Evolutionary conservation across 2,888 invertebrate genomes (phyloP).

Genomic region (Muschampia plurimacula): DNA sequence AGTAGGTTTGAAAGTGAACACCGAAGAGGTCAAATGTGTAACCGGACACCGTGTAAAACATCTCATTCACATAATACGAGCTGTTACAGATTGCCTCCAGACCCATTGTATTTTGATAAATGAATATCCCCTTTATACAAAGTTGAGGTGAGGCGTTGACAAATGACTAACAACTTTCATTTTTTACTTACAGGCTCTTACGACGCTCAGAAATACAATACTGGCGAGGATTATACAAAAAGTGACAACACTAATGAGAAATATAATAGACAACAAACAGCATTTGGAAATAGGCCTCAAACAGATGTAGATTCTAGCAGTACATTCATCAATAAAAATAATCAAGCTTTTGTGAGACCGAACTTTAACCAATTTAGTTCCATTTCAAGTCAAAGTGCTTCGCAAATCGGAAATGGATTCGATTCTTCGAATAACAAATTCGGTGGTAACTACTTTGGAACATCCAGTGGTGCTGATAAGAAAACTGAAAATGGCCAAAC

Average conservation of each 20-base stretch:
- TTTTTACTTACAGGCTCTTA: slow-evolving; percentile 83
- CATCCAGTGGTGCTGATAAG: slow-evolving; percentile 45
- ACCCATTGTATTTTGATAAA: slow-evolving; percentile 71
- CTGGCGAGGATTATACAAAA: slow-evolving; percentile 68
- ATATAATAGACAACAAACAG: slow-evolving; percentile 63
- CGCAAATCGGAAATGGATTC: not conserved
- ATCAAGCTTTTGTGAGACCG: slow-evolving; percentile 54
- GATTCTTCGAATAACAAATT: slow-evolving; percentile 19
- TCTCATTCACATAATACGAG: slow-evolving; percentile 29
- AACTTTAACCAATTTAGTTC: slow-evolving; percentile 43
- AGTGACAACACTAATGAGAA: slow-evolving; percentile 56
- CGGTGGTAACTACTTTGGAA: slow-evolving; percentile 38
- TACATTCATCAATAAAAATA: slow-evolving; percentile 62
- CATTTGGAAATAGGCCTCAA: slow-evolving; percentile 59
- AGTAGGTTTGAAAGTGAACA: slow-evolving; percentile 26
- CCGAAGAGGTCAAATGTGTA: slow-evolving; percentile 12
- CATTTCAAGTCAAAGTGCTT: not conserved
- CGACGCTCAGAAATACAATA: slow-evolving; percentile 76
- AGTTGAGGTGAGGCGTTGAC: slow-evolving; percentile 64
- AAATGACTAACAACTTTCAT: slow-evolving; percentile 78
- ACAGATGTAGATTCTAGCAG: slow-evolving; percentile 57
- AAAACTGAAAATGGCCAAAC: slow-evolving; percentile 44
- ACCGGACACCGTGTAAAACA: slow-evolving; percentile 36
- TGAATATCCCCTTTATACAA: slow-evolving; percentile 64
- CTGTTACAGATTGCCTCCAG: slow-evolving; percentile 44